phyloP scores from a whole-genome alignment of 92 coral and sea anemone species.

The Diadumene lineata region DNA sequence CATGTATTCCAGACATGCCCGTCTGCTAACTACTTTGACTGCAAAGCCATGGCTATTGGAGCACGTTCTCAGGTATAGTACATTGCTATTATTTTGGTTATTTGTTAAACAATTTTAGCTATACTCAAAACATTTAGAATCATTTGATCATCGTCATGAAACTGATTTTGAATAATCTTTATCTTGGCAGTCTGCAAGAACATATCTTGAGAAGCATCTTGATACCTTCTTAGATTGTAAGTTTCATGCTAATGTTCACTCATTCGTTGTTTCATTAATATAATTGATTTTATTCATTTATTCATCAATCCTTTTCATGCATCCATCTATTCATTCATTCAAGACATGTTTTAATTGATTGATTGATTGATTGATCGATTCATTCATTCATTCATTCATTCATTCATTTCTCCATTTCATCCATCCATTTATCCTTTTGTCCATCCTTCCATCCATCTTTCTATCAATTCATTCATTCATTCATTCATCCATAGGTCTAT shows the following conservation, averaged over 20 bases:
- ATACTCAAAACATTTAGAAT: too few relatives aligned
- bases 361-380: neutral
- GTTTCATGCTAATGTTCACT: constrained; percentile 7
- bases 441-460: neutral
- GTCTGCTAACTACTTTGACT: constrained; percentile 97
- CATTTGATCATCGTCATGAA: neutral
- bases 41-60: constrained; percentile 99
- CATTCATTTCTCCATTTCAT: neutral
- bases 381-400: neutral
- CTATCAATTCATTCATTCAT: neutral
- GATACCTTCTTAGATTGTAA: constrained; percentile 85
- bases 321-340: neutral
- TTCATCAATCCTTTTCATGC: neutral
- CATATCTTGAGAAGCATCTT: constrained; percentile 91
- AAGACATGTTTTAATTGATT: too few relatives aligned
- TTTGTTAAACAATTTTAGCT: too few relatives aligned
- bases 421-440: neutral
- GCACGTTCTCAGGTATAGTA: constrained; percentile 92
- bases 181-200: constrained; percentile 87
- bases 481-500: neutral
- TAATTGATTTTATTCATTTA: too few relatives aligned
- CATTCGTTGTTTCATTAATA: neutral
- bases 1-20: constrained; percentile 98
- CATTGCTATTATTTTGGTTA: too few relatives aligned
- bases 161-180: neutral